phyloP scores from a whole-genome alignment of 2,888 invertebrate genomes.

The Halocaridina rubra region DNA sequence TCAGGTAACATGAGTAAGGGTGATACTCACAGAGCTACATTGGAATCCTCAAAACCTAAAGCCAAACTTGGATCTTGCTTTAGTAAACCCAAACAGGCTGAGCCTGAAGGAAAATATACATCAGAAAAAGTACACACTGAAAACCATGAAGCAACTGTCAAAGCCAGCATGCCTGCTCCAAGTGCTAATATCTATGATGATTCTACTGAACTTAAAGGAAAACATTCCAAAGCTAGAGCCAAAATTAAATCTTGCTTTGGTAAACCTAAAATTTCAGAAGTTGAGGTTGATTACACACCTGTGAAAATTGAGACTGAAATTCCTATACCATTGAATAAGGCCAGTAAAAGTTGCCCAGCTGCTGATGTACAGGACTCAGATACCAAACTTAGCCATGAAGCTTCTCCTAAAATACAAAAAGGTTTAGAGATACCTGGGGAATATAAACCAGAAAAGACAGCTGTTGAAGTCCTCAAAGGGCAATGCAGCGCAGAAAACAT shows the following conservation, averaged over 20 bases:
- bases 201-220: conserved; percentile 11
- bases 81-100: conserved; percentile 22
- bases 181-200: conserved; percentile 1
- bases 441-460: neutral
- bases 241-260: conserved; percentile 44
- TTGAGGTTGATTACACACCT: conserved; percentile 28
- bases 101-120: conserved; percentile 32
- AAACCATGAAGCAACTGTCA: neutral
- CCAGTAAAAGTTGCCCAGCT: neutral
- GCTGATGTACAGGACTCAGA: too few relatives aligned
- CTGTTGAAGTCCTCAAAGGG: neutral
- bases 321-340: neutral
- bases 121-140: conserved; percentile 2
- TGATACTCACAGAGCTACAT: conserved; percentile 5
- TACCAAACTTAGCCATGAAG: neutral
- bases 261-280: conserved; percentile 15
- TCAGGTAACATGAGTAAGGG: too few relatives aligned
- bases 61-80: conserved; percentile 30
- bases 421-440: neutral
- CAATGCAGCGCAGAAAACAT: neutral
- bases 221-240: conserved; percentile 13
- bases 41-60: conserved; percentile 7
- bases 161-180: conserved; percentile 2
- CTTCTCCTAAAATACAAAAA: too few relatives aligned
- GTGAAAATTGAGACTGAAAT: neutral